phyloP scores from a whole-genome alignment of 2,797 vertebrate genomes.

The Remorina albescens region DNA sequence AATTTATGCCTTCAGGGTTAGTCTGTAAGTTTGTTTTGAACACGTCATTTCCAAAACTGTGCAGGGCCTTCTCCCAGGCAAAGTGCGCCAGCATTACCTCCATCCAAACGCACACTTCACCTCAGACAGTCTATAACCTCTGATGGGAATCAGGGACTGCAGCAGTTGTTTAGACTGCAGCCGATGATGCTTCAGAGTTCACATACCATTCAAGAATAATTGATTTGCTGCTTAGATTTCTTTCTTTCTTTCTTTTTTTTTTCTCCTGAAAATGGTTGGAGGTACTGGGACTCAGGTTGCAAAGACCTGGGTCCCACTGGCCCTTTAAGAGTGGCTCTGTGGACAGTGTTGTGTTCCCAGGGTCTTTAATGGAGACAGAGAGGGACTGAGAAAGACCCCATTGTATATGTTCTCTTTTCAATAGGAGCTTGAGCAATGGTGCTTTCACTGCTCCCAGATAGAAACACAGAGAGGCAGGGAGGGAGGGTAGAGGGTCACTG shows the following conservation, averaged over 20 bases:
- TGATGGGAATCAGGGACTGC: conserved; percentile 46
- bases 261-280: conserved; percentile 58
- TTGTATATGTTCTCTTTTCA: conserved; percentile 85
- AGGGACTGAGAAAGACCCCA: conserved; percentile 85
- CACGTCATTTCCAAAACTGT: conserved; percentile 17
- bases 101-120: conserved; percentile 37
- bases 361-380: conserved; percentile 85
- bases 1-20: not conserved
- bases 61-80: conserved; percentile 31
- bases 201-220: conserved; percentile 53
- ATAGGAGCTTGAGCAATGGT: conserved; percentile 79
- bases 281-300: conserved; percentile 57
- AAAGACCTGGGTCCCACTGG: conserved; percentile 60
- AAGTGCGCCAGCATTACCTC: conserved; percentile 21
- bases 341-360: conserved; percentile 84
- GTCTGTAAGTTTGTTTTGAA: conserved; percentile 40
- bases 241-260: not conserved
- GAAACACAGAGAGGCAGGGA: conserved; percentile 50
- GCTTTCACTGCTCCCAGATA: conserved; percentile 77
- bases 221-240: conserved; percentile 49
- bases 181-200: conserved; percentile 37
- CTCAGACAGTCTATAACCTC: conserved; percentile 35
- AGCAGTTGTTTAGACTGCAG: conserved; percentile 61
- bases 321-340: conserved; percentile 83
- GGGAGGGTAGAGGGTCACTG: conserved; percentile 59